A percentile compares a stretch with the other conserved stretches of the same genome.
Conservation (phyloP, 2,888 invertebrate species). For the Chrysolina haemoptera region DNA sequence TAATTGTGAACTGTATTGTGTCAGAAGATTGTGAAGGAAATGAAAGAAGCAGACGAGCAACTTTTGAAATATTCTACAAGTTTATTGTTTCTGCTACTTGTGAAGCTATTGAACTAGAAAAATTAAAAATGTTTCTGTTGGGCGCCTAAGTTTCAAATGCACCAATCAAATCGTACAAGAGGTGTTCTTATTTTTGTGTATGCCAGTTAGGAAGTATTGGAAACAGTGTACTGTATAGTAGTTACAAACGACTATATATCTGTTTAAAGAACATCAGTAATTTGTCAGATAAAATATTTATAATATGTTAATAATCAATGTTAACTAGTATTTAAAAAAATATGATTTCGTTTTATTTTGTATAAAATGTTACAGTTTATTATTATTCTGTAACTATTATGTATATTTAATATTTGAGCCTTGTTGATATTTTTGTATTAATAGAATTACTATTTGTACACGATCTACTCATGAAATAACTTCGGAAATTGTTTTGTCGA, state of each 20-base stretch:
- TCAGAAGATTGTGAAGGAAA: neutral
- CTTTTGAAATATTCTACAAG: neutral
- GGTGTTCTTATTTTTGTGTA: neutral
- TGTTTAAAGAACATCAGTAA: no score
- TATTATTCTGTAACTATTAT: neutral
- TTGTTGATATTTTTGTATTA: constrained; percentile 13
- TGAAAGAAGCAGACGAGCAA: neutral
- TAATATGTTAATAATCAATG: neutral
- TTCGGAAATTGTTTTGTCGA: neutral
- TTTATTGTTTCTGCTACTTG: neutral
- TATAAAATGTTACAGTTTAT: constrained; percentile 2
- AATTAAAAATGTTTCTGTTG: neutral
- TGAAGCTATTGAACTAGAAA: neutral
- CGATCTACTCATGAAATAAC: constrained; percentile 5
- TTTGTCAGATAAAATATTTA: neutral
- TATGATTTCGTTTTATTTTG: neutral
- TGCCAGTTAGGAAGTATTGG: neutral
- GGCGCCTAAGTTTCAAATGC: neutral
- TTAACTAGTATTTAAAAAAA: neutral
- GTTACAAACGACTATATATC: no score
- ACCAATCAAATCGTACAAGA: constrained; percentile 2
- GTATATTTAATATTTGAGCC: neutral
- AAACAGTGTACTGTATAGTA: no score
- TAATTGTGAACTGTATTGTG: neutral
- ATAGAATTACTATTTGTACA: constrained; percentile 17